phyloP scores from a whole-genome alignment of 2,888 invertebrate species.

The Sclerodermus sp. region DNA sequence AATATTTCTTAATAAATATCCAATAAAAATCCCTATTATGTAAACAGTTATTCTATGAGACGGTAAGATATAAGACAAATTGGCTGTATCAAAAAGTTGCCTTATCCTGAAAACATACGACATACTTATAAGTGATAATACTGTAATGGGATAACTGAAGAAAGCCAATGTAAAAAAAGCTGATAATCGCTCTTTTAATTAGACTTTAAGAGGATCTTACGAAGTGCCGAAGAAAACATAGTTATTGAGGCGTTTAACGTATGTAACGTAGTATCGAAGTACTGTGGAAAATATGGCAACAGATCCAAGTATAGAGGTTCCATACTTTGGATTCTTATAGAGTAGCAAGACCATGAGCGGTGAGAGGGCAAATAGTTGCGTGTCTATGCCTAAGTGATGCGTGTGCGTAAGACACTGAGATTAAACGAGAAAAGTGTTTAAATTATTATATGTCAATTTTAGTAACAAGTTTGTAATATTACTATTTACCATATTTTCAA shows the following conservation, averaged over 20 bases:
- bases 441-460: background rate
- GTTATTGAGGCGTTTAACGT: slow-evolving; percentile 64
- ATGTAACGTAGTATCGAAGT: slow-evolving; percentile 66
- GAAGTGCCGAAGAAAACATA: slow-evolving; percentile 71
- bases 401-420: slow-evolving; percentile 70
- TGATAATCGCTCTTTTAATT: too few relatives aligned
- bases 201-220: slow-evolving; percentile 62
- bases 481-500: slow-evolving; percentile 66
- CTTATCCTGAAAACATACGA: slow-evolving; percentile 59
- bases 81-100: slow-evolving; percentile 69
- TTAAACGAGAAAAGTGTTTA: background rate
- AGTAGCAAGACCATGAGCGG: slow-evolving; percentile 64
- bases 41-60: slow-evolving; percentile 70
- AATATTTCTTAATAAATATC: slow-evolving; percentile 62
- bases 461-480: background rate
- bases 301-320: slow-evolving; percentile 56
- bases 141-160: too few relatives aligned
- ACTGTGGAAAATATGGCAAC: slow-evolving; percentile 64
- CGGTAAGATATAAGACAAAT: slow-evolving; percentile 70
- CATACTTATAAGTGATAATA: background rate
- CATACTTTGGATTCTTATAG: slow-evolving; percentile 66
- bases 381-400: slow-evolving; percentile 73
- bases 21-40: slow-evolving; percentile 68
- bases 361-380: slow-evolving; percentile 67
- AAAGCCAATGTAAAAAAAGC: too few relatives aligned